Conservation (phyloP, 2,113 vertebrate genomes). For the Elephantulus edwardii region DNA sequence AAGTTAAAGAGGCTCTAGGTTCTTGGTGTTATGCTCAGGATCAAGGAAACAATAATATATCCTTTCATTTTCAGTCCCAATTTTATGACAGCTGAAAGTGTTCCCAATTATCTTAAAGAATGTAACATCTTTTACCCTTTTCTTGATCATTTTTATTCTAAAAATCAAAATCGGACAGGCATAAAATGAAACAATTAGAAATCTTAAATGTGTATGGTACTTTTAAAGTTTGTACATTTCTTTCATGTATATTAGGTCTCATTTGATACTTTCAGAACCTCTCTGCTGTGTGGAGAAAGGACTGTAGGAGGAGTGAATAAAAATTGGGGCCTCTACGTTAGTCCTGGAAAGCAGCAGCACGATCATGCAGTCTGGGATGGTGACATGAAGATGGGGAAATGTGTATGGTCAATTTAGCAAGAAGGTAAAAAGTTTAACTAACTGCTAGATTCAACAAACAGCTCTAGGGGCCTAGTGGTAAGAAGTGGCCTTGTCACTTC, state of each 20-base stretch:
- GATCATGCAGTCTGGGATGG: not conserved
- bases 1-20: not conserved
- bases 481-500: too few species aligned
- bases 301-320: not conserved
- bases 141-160: slow-evolving; percentile 41
- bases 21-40: not conserved
- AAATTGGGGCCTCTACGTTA: not conserved
- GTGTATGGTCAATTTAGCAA: not conserved
- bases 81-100: not conserved
- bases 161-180: slow-evolving; percentile 42
- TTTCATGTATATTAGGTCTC: slow-evolving; percentile 18
- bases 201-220: not conserved
- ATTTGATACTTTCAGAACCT: not conserved
- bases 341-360: not conserved
- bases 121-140: not conserved
- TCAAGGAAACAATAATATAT: not conserved
- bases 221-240: slow-evolving; percentile 53
- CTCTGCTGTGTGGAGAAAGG: not conserved
- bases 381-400: not conserved
- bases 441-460: slow-evolving; percentile 3
- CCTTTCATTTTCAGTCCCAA: not conserved
- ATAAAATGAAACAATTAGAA: slow-evolving; percentile 59
- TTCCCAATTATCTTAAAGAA: not conserved
- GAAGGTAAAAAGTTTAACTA: not conserved
- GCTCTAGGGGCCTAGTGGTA: not conserved